Base-by-base conservation (phyloP, 2,113 vertebrate genomes). In the Sinosuthora webbiana region DNA sequence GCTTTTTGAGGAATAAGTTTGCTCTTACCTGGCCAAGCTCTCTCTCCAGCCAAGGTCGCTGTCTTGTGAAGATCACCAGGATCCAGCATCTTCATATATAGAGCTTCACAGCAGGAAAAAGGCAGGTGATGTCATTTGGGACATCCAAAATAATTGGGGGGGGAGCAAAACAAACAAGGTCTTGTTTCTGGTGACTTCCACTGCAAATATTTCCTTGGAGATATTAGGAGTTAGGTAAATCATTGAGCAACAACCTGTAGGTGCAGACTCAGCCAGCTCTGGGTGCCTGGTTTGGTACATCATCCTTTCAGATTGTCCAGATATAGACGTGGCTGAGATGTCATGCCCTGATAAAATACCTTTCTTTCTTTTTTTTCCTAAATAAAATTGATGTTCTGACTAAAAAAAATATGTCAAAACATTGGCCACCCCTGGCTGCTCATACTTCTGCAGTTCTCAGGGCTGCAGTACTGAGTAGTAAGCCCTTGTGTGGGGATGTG, bases 121-220 rank as follows among this genome's bases (percentile, higher is more conserved):
- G 44, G 87, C 35, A 62, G 56, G 30, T 3, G 20, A 69, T 65
- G 45, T 82, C 62, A 93, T 27, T 11, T 23, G 30, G 76, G 76
- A 53, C 81, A 95, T 53, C 75, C 75, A 55, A 62, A 73, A 52
- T 44, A 67, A 87, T 35, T 67, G 78, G 60, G 50, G 89, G 89
- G 87, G 92, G 73, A 96, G 69, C 82, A 94, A 94, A 90, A 56
- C 91, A 97, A 96, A 91, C 75, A 84, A 25, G 8, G 33, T 57
- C 56, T 35, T 62, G 68, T 95, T 96, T 89, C 95, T 95, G 95
- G 75, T 94, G 93, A 90, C 85, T 86, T 82, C 94, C 78, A 95
- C 77, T 52, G 93, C 95, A 97, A 97, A 97, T 94, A 97, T 93
- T 96, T 92, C 88, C 90, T 86, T 89, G 59, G 92, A 95, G 95